Evolutionary conservation across 2,888 invertebrate genomes (phyloP), one percentile per base, ranked within the genome.

Genomic region (Maniola hyperantus): DNA sequence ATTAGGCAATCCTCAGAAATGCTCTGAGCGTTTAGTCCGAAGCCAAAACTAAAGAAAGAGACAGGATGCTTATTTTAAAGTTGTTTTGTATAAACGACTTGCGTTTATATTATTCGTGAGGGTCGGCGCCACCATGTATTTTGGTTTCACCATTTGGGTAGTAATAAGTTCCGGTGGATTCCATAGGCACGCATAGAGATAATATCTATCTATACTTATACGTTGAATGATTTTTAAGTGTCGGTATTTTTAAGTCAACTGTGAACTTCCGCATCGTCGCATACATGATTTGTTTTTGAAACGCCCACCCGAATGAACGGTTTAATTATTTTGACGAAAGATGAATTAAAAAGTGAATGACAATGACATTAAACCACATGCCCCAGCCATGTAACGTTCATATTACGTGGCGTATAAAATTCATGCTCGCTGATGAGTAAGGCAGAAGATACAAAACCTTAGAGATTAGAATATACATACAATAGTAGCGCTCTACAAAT

Each of bases 141-240:
- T 60, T 54, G 54, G 59, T 36, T 48, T 53, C 34, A 26, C 26
- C 44, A 54, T 53, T 33, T 55, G 66, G 65, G 73, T 66, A 67
- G 70, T 71, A 70, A 70, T 69, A 72, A 74, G 69, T 72, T 72
- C 69, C 69, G 66, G 69, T 63, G 36, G 60, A 69, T 64, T 69
- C 67, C 33, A 54, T 11, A 63, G 36, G 36, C 60, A 66, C 63
- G 51, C 63, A 63, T 55, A 48, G 54, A 48, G 63, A 66, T 65
- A 55, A 42, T 44, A 58, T 60, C 26, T 42, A 33, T 18, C 62
- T 63, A 13, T 13, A 54, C 44, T 18, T 46, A 10, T 55, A 57
- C 63, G 66, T 63, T 58, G 34, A 15, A 33, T 63, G 62, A 58
- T 57, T 66, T 58, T 57, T 60, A 61, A 66, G 46, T 66, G 48